Percentiles rank a stretch among this genome's conserved stretches.
Evolutionary conservation across 1,140 invertebrate genomes (phyloP).

Genomic region (Maconellicoccus hirsutus): DNA sequence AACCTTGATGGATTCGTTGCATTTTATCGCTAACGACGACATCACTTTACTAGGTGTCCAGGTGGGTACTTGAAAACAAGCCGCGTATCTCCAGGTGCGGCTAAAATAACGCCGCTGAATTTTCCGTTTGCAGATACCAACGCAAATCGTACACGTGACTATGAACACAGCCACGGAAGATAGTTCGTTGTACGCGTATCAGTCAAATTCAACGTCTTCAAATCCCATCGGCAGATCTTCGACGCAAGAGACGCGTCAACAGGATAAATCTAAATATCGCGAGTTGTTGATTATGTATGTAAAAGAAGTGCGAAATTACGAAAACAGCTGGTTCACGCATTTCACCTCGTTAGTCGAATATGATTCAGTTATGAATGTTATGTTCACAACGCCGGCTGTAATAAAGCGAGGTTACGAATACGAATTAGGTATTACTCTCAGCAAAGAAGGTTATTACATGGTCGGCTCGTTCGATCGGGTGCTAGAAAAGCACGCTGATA

Average conservation of each 20-base stretch:
- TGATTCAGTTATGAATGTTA: conserved; percentile 57
- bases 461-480: neutral
- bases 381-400: conserved; percentile 55
- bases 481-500: neutral
- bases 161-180: conserved; percentile 38
- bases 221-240: neutral
- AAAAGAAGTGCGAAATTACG: conserved; percentile 32
- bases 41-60: conserved; percentile 26
- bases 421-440: neutral
- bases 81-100: neutral
- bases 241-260: conserved; percentile 32
- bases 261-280: conserved; percentile 34
- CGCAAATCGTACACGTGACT: conserved; percentile 45
- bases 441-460: neutral
- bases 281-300: conserved; percentile 25
- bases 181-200: conserved; percentile 32
- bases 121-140: conserved; percentile 37
- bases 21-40: conserved; percentile 24
- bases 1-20: conserved; percentile 27
- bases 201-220: conserved; percentile 27
- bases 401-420: neutral
- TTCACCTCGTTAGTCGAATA: conserved; percentile 38
- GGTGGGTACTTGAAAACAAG: conserved; percentile 1
- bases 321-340: conserved; percentile 34
- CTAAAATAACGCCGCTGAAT: too few relatives aligned